Evolutionary conservation across 2,113 vertebrate genomes (phyloP).

Genomic region (Oreochromis aureus): DNA sequence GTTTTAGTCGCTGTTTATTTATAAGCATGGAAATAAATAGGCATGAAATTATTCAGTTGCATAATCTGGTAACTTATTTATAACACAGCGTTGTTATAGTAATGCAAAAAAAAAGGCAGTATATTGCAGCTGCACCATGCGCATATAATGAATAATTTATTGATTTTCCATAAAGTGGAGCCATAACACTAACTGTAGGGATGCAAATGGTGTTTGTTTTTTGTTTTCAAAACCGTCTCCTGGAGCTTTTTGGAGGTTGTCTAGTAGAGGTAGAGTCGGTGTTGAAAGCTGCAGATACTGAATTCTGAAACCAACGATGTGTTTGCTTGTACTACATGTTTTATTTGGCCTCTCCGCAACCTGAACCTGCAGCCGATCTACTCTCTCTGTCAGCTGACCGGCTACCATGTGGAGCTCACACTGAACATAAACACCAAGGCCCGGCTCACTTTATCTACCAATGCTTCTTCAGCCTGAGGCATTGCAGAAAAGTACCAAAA

Average conservation of each 20-base stretch:
- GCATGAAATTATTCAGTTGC: background rate
- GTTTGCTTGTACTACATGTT: background rate
- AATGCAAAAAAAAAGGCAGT: background rate
- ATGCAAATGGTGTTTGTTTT: background rate
- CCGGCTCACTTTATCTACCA: rapidly evolving
- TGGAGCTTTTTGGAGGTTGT: background rate
- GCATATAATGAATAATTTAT: background rate
- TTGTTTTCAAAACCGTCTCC: background rate
- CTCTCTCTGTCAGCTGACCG: background rate
- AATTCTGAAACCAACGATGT: background rate
- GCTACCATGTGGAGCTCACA: background rate
- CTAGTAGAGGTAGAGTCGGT: background rate
- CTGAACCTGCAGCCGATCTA: background rate
- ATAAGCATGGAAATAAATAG: background rate
- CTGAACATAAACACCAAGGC: background rate
- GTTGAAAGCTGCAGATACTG: background rate
- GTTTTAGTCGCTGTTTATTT: background rate
- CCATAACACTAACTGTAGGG: background rate
- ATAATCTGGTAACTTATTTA: background rate
- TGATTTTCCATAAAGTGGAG: background rate
- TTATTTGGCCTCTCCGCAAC: background rate
- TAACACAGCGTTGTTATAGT: rapidly evolving
- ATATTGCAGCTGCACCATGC: background rate
- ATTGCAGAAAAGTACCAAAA: background rate
- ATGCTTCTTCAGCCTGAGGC: background rate